phyloP scores from a whole-genome alignment of 1,140 invertebrate genomes.

The Dendroctonus valens region DNA sequence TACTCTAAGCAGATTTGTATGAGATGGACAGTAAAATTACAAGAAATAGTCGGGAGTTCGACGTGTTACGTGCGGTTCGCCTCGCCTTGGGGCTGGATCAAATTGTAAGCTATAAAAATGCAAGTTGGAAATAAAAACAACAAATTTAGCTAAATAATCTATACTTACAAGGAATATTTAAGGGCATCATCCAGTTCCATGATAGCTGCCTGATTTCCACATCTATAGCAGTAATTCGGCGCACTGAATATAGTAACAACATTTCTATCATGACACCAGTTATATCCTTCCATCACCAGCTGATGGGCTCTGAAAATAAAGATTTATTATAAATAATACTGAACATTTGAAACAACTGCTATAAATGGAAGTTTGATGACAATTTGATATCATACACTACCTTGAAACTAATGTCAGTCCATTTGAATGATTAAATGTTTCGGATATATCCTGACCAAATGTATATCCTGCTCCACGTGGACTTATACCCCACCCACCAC shows the following conservation, averaged over 20 bases:
- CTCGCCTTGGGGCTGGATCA: slow-evolving; percentile 97
- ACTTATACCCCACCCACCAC: slow-evolving; percentile 99
- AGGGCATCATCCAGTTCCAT: slow-evolving; percentile 99
- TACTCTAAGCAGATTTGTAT: slow-evolving; percentile 42
- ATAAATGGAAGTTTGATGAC: no score
- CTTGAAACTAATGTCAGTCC: slow-evolving; percentile 92
- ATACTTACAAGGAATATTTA: slow-evolving; percentile 99
- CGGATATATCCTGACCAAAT: slow-evolving; percentile 99
- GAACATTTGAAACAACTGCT: no score
- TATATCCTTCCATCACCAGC: slow-evolving; percentile 99
- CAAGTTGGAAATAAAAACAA: slow-evolving; percentile 25
- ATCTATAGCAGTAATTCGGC: slow-evolving; percentile 99
- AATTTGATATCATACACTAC: slow-evolving; percentile 4
- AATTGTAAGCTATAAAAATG: slow-evolving; percentile 89
- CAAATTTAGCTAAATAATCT: neutral
- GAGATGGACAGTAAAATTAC: slow-evolving; percentile 60
- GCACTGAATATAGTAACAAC: slow-evolving; percentile 99
- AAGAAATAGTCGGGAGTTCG: slow-evolving; percentile 99
- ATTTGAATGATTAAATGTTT: slow-evolving; percentile 99
- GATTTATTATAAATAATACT: slow-evolving; percentile 5
- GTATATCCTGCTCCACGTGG: slow-evolving; percentile 99
- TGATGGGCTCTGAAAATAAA: slow-evolving; percentile 83
- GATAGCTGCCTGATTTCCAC: slow-evolving; percentile 99
- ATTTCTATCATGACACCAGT: slow-evolving; percentile 99
- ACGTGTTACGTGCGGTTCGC: slow-evolving; percentile 98